Conservation (phyloP, 2,888 invertebrate genomes). For the Elegia similella region DNA sequence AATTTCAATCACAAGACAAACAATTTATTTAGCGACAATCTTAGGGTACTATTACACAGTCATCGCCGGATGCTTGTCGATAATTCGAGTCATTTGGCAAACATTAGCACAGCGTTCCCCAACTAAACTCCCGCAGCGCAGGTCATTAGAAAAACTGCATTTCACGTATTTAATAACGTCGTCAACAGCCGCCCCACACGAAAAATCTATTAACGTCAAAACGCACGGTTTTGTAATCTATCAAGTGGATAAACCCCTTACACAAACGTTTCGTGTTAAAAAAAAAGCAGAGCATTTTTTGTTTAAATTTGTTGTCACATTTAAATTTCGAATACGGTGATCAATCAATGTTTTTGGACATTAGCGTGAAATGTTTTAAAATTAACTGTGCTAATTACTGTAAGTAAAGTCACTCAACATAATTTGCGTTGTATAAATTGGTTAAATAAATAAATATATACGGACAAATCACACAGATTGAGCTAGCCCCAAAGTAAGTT, state of each 20-base stretch:
- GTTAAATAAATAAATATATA: too few relatives aligned
- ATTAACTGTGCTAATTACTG: neutral
- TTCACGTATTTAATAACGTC: slow-evolving; percentile 77
- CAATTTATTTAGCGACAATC: slow-evolving; percentile 3
- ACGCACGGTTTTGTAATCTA: slow-evolving; percentile 64
- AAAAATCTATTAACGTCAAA: slow-evolving; percentile 76
- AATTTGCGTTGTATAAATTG: too few relatives aligned
- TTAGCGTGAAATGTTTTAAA: neutral
- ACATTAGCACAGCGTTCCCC: slow-evolving; percentile 47
- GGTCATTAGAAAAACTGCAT: slow-evolving; percentile 76
- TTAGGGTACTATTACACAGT: slow-evolving; percentile 4
- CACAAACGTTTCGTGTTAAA: slow-evolving; percentile 19
- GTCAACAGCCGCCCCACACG: slow-evolving; percentile 60
- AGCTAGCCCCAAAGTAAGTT: too few relatives aligned
- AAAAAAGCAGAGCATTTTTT: neutral
- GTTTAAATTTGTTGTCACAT: neutral
- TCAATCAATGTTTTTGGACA: neutral
- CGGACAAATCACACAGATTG: too few relatives aligned
- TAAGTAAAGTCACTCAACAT: too few relatives aligned
- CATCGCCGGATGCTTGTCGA: slow-evolving; percentile 33
- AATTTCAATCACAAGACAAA: neutral
- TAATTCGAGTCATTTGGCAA: slow-evolving; percentile 57
- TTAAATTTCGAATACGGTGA: neutral
- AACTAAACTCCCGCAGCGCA: slow-evolving; percentile 36
- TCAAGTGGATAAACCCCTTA: slow-evolving; percentile 52